Evolutionary conservation across 1,140 invertebrate genomes (phyloP), one percentile per base, ranked within the genome.

Genomic region (Drosophila malerkotliana): DNA sequence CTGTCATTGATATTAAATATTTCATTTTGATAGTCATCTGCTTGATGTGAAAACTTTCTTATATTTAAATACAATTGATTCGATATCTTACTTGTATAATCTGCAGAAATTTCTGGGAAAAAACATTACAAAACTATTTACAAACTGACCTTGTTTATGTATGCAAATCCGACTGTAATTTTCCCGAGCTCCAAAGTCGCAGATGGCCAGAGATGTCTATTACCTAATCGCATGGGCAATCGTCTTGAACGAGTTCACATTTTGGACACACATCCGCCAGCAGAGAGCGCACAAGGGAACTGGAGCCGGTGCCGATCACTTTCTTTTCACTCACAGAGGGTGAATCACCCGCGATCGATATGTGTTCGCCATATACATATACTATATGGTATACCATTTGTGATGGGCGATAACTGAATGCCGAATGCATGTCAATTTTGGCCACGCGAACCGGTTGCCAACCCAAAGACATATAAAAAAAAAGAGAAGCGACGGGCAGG

Each of bases 301-400:
- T 48, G 30, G 2, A 54, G 18, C 1, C 39, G 18, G 3, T 26
- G 56, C 45, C 58, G 59, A 83, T 72, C 82, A 85, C 82, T 85
- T 85, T 85, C 81, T 87, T 87, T 85, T 85, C 60, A 26, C 58
- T 55, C 77, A 28, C 57, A 39, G 15, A 34, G 59, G 61, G 56
- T 85, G 82, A 85, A 72, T 85, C 82, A 87, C 62, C 47, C 18
- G 26, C 72, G 49, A 64, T 76, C 60, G 48, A 66, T 76, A 77
- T 47, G 8, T 15, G n/a, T 7, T 15, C 5, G 26, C 26, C 26
- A 14, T 28, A 51, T 28, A 14, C n/a, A 51, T 28, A 37, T 26
- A 37, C 30, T 32, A 62, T 18, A 68, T 55, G 21, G 34, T 28
- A 37, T 37, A 39, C 32, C 32, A 62, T 18, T 55, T 55, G 30